phyloP scores from a whole-genome alignment of 1,140 invertebrate species.

The Pachypeltis micranthus region DNA sequence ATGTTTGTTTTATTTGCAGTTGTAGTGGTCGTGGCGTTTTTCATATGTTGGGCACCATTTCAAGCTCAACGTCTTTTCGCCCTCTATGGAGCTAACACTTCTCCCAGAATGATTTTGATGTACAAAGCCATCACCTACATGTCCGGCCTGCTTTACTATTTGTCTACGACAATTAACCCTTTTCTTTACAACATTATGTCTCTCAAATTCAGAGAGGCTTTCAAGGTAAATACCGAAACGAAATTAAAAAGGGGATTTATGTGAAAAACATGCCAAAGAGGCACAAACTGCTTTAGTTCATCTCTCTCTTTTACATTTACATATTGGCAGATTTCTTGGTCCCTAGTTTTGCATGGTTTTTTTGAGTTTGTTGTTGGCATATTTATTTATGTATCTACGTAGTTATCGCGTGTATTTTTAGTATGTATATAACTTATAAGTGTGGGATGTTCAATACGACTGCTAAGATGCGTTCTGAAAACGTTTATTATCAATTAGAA shows the following conservation, averaged over 20 bases:
- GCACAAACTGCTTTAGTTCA: neutral
- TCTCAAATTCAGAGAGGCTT: constrained; percentile 50
- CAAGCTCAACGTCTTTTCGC: constrained; percentile 71
- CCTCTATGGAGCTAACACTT: constrained; percentile 19
- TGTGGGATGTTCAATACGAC: too few species aligned
- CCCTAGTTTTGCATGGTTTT: neutral
- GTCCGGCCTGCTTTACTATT: constrained; percentile 51
- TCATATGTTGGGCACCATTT: constrained; percentile 87
- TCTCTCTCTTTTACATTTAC: neutral
- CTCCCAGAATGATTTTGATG: constrained; percentile 32
- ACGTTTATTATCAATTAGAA: too few species aligned
- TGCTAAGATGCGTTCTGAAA: too few species aligned
- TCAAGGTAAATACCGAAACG: constrained; percentile 38
- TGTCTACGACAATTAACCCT: constrained; percentile 54
- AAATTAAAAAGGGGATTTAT: neutral
- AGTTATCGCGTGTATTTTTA: too few species aligned
- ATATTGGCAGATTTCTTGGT: neutral
- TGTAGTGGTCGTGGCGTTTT: constrained; percentile 82
- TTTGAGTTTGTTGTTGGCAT: neutral
- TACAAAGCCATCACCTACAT: constrained; percentile 42
- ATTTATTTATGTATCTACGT: too few species aligned
- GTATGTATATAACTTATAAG: too few species aligned
- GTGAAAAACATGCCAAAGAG: neutral
- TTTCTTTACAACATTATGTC: constrained; percentile 58
- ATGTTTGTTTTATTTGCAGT: constrained; percentile 44